Evolutionary conservation across 2,888 invertebrate species (phyloP).

Genomic region (Spisula subtruncata): DNA sequence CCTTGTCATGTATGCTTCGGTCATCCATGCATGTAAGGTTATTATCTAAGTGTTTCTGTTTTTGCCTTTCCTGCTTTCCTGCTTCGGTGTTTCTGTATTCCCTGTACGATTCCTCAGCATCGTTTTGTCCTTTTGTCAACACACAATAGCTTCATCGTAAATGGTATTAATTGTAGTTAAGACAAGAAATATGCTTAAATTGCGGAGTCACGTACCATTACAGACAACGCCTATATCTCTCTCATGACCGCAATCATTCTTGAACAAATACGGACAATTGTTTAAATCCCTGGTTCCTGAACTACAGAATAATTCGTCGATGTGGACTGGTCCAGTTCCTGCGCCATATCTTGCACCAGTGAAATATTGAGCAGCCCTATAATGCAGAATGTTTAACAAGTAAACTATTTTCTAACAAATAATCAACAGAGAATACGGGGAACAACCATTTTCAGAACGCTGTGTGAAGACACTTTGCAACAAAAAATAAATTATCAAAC

Average conservation of each 20-base stretch:
- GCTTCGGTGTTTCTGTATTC: neutral
- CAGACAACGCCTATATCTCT: slow-evolving; percentile 34
- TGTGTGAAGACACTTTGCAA: no score
- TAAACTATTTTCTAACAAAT: neutral
- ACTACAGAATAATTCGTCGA: slow-evolving; percentile 36
- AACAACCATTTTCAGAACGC: no score
- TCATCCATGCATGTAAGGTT: no score
- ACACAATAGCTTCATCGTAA: no score
- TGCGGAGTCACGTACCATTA: slow-evolving; percentile 10
- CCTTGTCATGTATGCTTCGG: no score
- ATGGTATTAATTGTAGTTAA: no score
- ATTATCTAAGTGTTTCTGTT: no score
- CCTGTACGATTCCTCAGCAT: no score
- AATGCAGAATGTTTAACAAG: neutral
- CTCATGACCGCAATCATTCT: slow-evolving; percentile 26
- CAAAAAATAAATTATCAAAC: no score
- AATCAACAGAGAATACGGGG: no score
- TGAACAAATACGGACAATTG: slow-evolving; percentile 25
- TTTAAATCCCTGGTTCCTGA: neutral
- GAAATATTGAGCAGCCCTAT: slow-evolving; percentile 35
- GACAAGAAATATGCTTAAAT: neutral
- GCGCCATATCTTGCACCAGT: slow-evolving; percentile 46
- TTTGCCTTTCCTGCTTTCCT: no score
- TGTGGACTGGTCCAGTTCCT: slow-evolving; percentile 38
- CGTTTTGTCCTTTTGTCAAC: no score